Base-by-base conservation (phyloP, 1,140 invertebrate species). In the Temnothorax nylanderi region DNA sequence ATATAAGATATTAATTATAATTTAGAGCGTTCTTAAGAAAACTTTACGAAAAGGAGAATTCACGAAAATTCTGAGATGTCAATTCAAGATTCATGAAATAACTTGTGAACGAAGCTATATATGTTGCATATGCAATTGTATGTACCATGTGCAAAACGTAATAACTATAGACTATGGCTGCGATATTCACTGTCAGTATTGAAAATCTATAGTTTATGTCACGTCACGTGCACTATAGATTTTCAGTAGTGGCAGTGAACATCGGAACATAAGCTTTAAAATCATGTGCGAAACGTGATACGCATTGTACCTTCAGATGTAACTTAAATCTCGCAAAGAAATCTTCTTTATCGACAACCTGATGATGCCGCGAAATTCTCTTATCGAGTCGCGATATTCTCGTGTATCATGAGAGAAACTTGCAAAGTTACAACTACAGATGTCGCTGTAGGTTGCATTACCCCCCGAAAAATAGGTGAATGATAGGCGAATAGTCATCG, bases 271-370 rank as follows among this genome's bases (percentile, higher is more conserved):
- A 26, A 26, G 26, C 26, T 26, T 26, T 49, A n/a, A n/a, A n/a
- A n/a, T n/a, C 47, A 49, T 10, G 2, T 44, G 47, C 13, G 47
- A 49, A 49, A 16, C 10, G 49, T 18, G 0, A 18, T 56, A 6
- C 1, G 11, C 32, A 13, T 16, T 60, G n/a, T 69, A 88, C 18
- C 37, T n/a, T 8, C 16, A 26, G 41, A 54, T 69, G 37, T 11
- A 47, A 18, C 0, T 71, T 41, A 3, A 54, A 6, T 41, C 2
- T 41, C 0, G 32, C 18, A 1, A 26, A 89, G 82, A 13, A 58
- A 89, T 18, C 69, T 85, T 74, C 77, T 44, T 90, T 87, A 89
- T 56, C 89, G 58, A 41, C 69, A 21, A 3, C 13, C 6, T 16
- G n/a, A 1, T 67, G 56, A 56, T 13, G 21, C 7, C 6, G 34